Evolutionary conservation across 2,113 vertebrate species (phyloP), one percentile per base, ranked within the genome.

Genomic region (Mirza zaza): DNA sequence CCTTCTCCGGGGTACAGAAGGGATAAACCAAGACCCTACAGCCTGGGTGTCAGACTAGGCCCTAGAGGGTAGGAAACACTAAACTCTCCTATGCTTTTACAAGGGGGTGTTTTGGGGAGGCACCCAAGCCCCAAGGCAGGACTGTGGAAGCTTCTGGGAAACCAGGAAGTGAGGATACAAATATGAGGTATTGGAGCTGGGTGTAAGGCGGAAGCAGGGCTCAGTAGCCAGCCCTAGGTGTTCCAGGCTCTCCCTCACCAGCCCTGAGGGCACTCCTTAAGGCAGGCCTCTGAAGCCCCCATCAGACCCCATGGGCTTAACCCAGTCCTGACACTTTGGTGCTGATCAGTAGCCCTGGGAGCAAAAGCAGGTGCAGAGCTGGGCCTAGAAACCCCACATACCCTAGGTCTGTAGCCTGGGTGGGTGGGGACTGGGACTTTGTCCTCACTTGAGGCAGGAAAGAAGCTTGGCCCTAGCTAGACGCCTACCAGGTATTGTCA

Each of bases 401-500:
- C 55, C 15, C 68, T 83, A 86, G 10, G 6, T 32, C 55, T 88
- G n/a, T 71, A 63, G 27, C n/a, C 61, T 79, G 18, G 48, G 27
- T 89, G 45, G 42, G 86, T 81, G 17, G 76, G 32, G 42, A 76
- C 67, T 68, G 20, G 65, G 52, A 88, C 75, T 94, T 92, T 87
- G 87, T 87, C 85, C 79, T 85, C 21, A 70, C 77, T 76, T 77
- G 68, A 91, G 50, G 29, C 34, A 17, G 88, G 13, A 36, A 76
- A 94, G 57, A 23, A 55, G 82, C 57, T 42, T 79, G 21, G 55
- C 77, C 45, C 42, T 57, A 79, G 67, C 48, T 0, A 17, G 95
- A 95, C 96, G 55, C 25, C 71, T 91, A 80, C 61, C 48, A 95
- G 65, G 84, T 98, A 65, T 92, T 97, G 65, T 84, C 55, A 85